A percentile compares a stretch with the other conserved stretches of the same genome.
These are phyloP conservation scores for Illadopsis cleaveri DNA, from an alignment of 2,113 vertebrate genomes.

Conservation along the genomic window DNA sequence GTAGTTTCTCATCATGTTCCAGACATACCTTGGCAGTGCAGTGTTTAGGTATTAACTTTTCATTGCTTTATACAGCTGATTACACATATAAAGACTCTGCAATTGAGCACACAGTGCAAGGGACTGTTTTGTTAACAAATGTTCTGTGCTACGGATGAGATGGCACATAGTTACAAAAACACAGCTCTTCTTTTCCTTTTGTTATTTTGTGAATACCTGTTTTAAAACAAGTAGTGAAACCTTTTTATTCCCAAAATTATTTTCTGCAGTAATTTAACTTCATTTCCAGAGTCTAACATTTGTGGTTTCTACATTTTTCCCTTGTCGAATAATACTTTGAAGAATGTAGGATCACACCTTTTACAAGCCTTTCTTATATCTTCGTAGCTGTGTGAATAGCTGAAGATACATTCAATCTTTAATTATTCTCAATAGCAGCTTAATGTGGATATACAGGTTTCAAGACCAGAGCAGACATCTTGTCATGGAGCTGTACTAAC, in stretches of 20 bases:
- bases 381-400: background rate
- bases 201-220: background rate
- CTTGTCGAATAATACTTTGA: background rate
- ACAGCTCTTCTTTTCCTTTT: background rate
- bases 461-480: background rate
- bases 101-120: background rate
- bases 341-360: background rate
- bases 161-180: background rate
- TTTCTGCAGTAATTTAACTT: background rate
- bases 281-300: background rate
- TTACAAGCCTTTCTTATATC: background rate
- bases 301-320: background rate
- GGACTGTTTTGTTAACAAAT: constrained; percentile 30
- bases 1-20: background rate
- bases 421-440: background rate
- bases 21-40: background rate
- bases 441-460: background rate
- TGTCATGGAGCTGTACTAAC: background rate
- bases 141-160: background rate
- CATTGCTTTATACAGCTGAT: constrained; percentile 25
- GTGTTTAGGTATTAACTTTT: constrained; percentile 10
- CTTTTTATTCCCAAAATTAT: background rate
- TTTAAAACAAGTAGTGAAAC: background rate
- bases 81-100: background rate
- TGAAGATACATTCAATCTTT: background rate